Evolutionary conservation across 2,797 vertebrate genomes (phyloP).

Genomic region (Buceros bicornis): DNA sequence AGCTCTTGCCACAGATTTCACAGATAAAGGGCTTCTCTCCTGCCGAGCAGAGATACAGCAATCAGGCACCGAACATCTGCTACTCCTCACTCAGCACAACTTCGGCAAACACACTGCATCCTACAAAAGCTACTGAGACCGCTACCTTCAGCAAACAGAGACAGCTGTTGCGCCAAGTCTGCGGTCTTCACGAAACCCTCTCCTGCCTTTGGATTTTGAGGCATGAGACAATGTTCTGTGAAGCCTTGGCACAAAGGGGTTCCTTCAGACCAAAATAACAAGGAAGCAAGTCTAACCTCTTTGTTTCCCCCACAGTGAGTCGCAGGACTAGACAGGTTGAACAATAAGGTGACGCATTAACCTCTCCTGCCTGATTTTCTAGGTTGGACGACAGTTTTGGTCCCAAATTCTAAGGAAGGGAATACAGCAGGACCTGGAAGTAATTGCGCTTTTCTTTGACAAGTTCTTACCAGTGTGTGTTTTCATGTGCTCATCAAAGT

Average conservation of each 20-base stretch:
- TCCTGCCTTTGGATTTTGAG: not conserved
- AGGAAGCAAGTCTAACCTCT: not conserved
- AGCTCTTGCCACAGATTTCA: conserved; percentile 98
- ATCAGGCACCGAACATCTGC: not conserved
- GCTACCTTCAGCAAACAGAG: not conserved
- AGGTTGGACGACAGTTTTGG: not conserved
- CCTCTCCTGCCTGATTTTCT: not conserved
- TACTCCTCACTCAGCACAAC: not conserved
- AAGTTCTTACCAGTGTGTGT: conserved; percentile 93
- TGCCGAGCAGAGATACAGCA: conserved; percentile 51
- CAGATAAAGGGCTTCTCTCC: conserved; percentile 99
- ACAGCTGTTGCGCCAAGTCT: not conserved
- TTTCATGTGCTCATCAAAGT: conserved; percentile 99
- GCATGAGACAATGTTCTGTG: not conserved
- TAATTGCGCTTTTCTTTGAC: not conserved
- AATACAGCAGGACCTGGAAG: not conserved
- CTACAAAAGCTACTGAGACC: not conserved
- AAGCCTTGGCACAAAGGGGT: not conserved
- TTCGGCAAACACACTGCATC: not conserved
- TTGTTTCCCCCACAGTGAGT: not conserved
- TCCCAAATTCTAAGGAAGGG: not conserved
- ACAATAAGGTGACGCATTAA: not conserved
- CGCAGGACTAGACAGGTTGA: not conserved
- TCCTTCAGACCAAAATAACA: not conserved
- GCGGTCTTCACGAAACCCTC: not conserved